phyloP scores from a whole-genome alignment of 2,113 vertebrate species.

The Solenodon paradoxus region DNA sequence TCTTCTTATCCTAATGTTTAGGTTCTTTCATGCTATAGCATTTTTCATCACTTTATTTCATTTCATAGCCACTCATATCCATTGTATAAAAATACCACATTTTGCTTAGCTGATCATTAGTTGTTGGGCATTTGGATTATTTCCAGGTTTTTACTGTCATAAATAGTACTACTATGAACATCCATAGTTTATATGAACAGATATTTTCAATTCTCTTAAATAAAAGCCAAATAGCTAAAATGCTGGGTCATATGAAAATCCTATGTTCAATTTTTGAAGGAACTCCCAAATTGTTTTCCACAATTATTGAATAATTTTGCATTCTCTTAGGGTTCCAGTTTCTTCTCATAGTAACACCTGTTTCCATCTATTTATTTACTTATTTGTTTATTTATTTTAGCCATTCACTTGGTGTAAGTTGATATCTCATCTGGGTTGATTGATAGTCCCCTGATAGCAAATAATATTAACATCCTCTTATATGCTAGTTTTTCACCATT shows the following conservation, averaged over 20 bases:
- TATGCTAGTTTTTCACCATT: not conserved
- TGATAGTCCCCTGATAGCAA: not conserved
- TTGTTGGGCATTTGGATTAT: not conserved
- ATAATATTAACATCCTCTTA: not conserved
- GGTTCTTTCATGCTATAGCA: not conserved
- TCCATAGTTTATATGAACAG: not conserved
- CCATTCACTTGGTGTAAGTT: not conserved
- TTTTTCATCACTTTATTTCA: not conserved
- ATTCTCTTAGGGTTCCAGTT: not conserved
- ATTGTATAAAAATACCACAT: not conserved
- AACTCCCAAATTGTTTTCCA: not conserved
- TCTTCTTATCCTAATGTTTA: not conserved
- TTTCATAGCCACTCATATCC: not conserved
- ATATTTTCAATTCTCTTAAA: not conserved
- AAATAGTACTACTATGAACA: not conserved
- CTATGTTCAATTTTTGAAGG: not conserved
- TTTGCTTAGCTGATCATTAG: not conserved
- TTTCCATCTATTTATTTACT: not conserved
- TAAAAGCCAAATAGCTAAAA: not conserved
- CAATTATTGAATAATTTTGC: not conserved
- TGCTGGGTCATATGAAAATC: not conserved
- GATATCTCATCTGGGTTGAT: not conserved
- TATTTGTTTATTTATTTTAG: not conserved
- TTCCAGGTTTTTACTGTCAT: not conserved
- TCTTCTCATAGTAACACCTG: not conserved